These are phyloP conservation scores for Notospermus geniculatus DNA, from an alignment of 1,140 invertebrate genomes.

Conservation along the genomic window DNA sequence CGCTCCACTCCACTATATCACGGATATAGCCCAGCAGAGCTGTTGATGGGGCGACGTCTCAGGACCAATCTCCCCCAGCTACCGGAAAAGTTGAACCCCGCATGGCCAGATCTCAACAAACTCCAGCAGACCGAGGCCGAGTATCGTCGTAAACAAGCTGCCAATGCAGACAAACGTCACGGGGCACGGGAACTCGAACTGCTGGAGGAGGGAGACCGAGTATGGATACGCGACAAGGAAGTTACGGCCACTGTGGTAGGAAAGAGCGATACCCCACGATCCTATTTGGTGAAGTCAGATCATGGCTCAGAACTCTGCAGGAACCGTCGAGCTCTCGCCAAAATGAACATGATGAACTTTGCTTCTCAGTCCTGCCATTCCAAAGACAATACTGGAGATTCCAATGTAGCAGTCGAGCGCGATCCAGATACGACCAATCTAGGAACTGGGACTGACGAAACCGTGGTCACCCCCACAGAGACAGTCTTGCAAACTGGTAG, in stretches of 20 bases:
- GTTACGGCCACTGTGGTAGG: background rate
- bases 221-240: background rate
- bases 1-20: constrained; percentile 4
- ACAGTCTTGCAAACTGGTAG: too few relatives aligned
- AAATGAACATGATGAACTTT: too few relatives aligned
- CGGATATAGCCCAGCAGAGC: constrained; percentile 6
- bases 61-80: background rate
- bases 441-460: too few relatives aligned
- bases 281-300: background rate
- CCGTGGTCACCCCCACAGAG: too few relatives aligned
- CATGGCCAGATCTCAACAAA: background rate
- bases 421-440: too few relatives aligned
- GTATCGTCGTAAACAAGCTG: background rate
- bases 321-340: background rate
- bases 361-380: too few relatives aligned
- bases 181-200: background rate
- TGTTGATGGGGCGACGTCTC: background rate
- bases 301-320: background rate
- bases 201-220: background rate
- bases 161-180: background rate
- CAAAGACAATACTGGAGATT: too few relatives aligned
- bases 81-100: background rate
- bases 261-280: background rate
- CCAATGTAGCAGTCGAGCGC: too few relatives aligned
- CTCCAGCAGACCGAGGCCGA: constrained; percentile 4